Base-by-base conservation (phyloP, 2,113 vertebrate genomes). In the Orthonyx spaldingii region DNA sequence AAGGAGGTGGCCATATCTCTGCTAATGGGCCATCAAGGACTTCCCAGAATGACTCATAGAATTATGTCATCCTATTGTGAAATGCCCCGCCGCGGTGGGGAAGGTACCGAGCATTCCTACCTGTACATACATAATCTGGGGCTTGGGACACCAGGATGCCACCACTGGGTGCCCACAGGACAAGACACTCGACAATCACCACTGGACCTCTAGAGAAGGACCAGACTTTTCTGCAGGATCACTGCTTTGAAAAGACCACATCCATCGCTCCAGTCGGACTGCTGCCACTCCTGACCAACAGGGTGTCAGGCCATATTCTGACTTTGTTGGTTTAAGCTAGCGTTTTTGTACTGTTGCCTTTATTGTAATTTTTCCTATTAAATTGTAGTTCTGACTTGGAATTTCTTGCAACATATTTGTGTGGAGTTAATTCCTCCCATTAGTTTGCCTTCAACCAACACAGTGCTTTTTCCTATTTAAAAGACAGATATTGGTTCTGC, bases 61-160 rank as follows among this genome's bases (percentile, higher is more conserved):
- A 47, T 26, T 22, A 27, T 18, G 27, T 9, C 23, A 68, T 21
- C n/a, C n/a, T 33, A 3, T 10, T 22, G 42, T 13, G 28, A 57
- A 33, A 57, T 33, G 22, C 33, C 42, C 21, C 2, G 0, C 11
- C 2, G n/a, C n/a, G n/a, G 0, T 32, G 41, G 13, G 19, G 24
- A 11, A 16, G 26, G 76, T 21, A 56, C 52, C 3, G 1, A 49
- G 33, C 3, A 0, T 11, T 53, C 60, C 49, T 18, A 44, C 14
- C 28, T 28, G 23, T 5, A 3, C 17, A 59, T 5, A 3, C 17
- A 59, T 49, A 14, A 28, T 22, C 22, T 17, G n/a, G 42, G 18
- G 5, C 9, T 22, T 41, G 53, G 35, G 64, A 39, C 6, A 21
- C 22, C 13, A 47, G 5, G 46, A 4, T 13, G 22, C 8, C 35